Conservation (phyloP, 2,113 vertebrate species). For the Suricata suricatta region DNA sequence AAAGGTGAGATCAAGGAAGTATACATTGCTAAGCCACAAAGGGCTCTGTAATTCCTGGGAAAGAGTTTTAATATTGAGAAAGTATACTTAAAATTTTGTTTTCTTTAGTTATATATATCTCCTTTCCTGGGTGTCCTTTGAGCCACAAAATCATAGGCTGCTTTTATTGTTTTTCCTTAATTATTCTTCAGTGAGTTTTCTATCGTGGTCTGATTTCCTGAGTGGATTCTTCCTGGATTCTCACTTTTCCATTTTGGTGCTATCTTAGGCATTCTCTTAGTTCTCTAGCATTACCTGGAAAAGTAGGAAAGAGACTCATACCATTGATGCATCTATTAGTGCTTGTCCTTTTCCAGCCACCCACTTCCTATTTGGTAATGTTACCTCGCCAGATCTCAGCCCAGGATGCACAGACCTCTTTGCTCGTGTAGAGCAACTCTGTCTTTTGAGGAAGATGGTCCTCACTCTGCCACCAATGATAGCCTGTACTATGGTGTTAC, state of each 20-base stretch:
- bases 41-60: not conserved
- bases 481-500: not conserved
- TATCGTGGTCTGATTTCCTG: not conserved
- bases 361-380: not conserved
- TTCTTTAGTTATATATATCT: not conserved
- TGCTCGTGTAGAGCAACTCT: not conserved
- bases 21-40: not conserved
- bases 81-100: not conserved
- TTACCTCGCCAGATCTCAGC: not conserved
- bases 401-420: not conserved
- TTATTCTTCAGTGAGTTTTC: not conserved
- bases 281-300: not conserved
- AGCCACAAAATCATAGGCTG: not conserved
- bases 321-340: not conserved
- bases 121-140: not conserved
- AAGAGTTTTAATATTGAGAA: not conserved
- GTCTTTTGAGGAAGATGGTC: not conserved
- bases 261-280: not conserved
- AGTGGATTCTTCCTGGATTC: not conserved
- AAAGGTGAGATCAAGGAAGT: not conserved
- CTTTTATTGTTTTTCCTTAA: not conserved
- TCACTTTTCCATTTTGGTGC: not conserved
- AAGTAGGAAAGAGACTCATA: not conserved
- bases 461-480: not conserved
- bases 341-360: not conserved